These are phyloP conservation scores for Hetaerina americana DNA, from an alignment of 1,140 invertebrate genomes.

Conservation along the genomic window DNA sequence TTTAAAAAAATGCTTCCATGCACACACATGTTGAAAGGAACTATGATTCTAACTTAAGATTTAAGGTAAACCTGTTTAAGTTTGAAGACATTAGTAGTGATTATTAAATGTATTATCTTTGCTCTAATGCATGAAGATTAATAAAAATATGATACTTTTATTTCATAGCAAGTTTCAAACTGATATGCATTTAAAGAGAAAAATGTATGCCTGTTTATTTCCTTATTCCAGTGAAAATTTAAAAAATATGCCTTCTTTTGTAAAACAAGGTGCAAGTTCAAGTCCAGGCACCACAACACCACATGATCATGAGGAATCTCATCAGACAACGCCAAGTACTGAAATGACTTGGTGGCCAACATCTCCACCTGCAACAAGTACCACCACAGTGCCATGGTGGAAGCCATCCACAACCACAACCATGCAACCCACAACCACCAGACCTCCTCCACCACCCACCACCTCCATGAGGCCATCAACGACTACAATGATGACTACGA, in stretches of 20 bases:
- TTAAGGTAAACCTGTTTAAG: too few relatives aligned
- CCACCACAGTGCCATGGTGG: conserved; percentile 18
- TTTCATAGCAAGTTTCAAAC: too few relatives aligned
- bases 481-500: conserved; percentile 16
- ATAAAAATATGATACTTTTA: too few relatives aligned
- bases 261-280: background rate
- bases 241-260: background rate
- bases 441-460: conserved; percentile 7
- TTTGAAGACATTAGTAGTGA: too few relatives aligned
- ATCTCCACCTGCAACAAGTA: conserved; percentile 27
- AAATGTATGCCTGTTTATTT: too few relatives aligned
- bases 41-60: too few relatives aligned
- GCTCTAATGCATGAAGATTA: too few relatives aligned
- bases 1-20: too few relatives aligned
- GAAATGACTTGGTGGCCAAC: conserved; percentile 12
- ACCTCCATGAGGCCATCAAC: conserved; percentile 20
- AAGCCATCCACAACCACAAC: conserved; percentile 13
- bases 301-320: conserved; percentile 1
- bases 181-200: too few relatives aligned
- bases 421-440: conserved; percentile 9
- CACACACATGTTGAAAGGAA: too few relatives aligned
- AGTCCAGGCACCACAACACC: conserved; percentile 4
- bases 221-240: background rate
- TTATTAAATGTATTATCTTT: too few relatives aligned
- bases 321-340: conserved; percentile 12